Evolutionary conservation across 2,113 vertebrate genomes (phyloP), one percentile per base, ranked within the genome.

Genomic region (Pedetes capensis): DNA sequence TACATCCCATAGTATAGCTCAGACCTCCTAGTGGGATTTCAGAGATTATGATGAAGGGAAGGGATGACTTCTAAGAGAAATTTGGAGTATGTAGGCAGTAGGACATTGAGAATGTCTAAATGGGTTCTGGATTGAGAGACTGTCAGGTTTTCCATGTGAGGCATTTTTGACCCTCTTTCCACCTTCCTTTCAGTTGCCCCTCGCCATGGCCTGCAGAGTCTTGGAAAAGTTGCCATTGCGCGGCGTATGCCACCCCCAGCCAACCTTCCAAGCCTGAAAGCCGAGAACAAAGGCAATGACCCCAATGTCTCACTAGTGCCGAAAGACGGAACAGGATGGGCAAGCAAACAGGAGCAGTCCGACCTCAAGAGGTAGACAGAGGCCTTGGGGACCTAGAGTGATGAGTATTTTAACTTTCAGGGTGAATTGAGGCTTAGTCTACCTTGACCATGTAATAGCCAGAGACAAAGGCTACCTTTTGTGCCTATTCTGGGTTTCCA

Each of bases 321-420:
- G 97, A 99, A 99, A 99, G 99, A 99, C 99, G 99, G 99, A 98
- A 99, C 99, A 99, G 99, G 99, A 99, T 99, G 99, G 99, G 99
- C 99, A 99, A 99, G 99, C 99, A 99, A 99, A 98, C 99, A 98
- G 99, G 99, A 99, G 97, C 98, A 98, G 99, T 98, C 98, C 98
- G 99, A 99, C 99, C 99, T 99, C 99, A 99, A 99, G 99, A 99
- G 99, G 99, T 99, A 93, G 93, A 23, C 8, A 23, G 63, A 57
- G 39, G 16, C 59, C 27, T 63, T 59, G 44, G 88, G n/a, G 4
- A 14, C 20, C 13, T 39, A 42, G 42, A 88, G 39, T 18, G 6
- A 87, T 42, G 34, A 47, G 13, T 63, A 23, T 64, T 61, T 61
- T 42, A 75, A 55, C 66, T 79, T 89, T 39, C 0, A 32, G 42